phyloP scores from a whole-genome alignment of 2,797 vertebrate genomes.

The Serranus cabrilla region DNA sequence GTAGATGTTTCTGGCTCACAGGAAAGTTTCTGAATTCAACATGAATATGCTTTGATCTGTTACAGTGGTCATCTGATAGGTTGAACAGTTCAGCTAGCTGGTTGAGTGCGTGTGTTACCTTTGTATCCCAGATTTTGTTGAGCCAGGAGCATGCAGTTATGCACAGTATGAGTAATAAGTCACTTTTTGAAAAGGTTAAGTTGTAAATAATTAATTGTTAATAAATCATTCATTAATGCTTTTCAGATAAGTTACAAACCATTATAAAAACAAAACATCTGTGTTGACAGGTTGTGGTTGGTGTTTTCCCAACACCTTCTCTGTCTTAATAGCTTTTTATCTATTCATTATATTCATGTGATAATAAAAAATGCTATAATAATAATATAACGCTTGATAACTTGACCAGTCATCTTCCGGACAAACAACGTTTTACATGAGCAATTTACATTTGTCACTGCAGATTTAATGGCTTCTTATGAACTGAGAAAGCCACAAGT shows the following conservation, averaged over 20 bases:
- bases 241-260: slow-evolving; percentile 1
- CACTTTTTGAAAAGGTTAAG: neutral
- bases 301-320: neutral
- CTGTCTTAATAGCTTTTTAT: slow-evolving; percentile 3
- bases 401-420: too few relatives aligned
- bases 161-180: neutral
- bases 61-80: slow-evolving; percentile 21
- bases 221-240: neutral
- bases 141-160: neutral
- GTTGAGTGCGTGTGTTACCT: slow-evolving; percentile 21
- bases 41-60: slow-evolving; percentile 27
- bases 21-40: slow-evolving; percentile 38
- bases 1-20: slow-evolving; percentile 38
- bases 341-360: too few relatives aligned
- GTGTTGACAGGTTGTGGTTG: neutral
- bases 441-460: too few relatives aligned
- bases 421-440: too few relatives aligned
- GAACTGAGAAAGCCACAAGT: too few relatives aligned
- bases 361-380: too few relatives aligned
- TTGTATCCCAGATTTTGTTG: slow-evolving; percentile 16
- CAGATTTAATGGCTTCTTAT: too few relatives aligned
- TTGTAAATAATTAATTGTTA: slow-evolving; percentile 16
- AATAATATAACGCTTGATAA: too few relatives aligned
- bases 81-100: slow-evolving; percentile 14
- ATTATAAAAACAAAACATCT: slow-evolving; percentile 2